Percentiles rank a stretch among this genome's conserved stretches.
Conservation (phyloP, 2,113 vertebrate genomes). For the Euleptes europaea region DNA sequence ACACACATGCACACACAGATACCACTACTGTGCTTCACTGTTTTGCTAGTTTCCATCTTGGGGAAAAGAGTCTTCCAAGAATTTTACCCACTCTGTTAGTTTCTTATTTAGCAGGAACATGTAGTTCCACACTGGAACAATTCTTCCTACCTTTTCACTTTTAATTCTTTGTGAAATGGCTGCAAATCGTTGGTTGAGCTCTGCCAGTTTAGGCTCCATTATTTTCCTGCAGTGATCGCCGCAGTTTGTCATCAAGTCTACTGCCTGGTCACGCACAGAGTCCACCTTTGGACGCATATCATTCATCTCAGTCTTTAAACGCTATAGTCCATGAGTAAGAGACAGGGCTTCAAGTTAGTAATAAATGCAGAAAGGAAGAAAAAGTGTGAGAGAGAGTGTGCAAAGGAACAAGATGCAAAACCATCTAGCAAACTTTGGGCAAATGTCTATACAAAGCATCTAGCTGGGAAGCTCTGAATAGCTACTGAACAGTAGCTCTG, state of each 20-base stretch:
- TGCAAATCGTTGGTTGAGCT: slow-evolving; percentile 87
- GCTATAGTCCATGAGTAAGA: slow-evolving; percentile 83
- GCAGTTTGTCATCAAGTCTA: slow-evolving; percentile 88
- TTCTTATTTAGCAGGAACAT: slow-evolving; percentile 49
- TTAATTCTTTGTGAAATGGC: slow-evolving; percentile 85
- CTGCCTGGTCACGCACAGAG: slow-evolving; percentile 83
- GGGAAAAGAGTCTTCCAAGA: neutral
- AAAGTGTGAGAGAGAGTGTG: slow-evolving; percentile 65
- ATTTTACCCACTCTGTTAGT: slow-evolving; percentile 30
- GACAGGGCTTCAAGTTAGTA: slow-evolving; percentile 79
- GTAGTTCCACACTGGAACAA: slow-evolving; percentile 58
- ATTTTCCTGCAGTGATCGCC: slow-evolving; percentile 91
- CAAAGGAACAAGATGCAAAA: slow-evolving; percentile 63
- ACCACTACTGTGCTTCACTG: neutral
- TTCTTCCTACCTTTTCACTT: slow-evolving; percentile 86
- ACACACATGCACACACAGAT: neutral
- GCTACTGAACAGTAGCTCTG: too few species aligned
- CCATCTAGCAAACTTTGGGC: slow-evolving; percentile 50
- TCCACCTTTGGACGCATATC: slow-evolving; percentile 87
- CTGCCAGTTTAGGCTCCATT: slow-evolving; percentile 88
- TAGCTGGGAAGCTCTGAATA: slow-evolving; percentile 6
- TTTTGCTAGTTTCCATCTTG: slow-evolving; percentile 33
- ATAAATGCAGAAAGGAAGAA: slow-evolving; percentile 64
- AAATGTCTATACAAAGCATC: slow-evolving; percentile 22
- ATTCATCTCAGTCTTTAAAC: slow-evolving; percentile 91